Evolutionary conservation across 1,140 invertebrate genomes (phyloP).

Genomic region (Ctenoplectra terminalis): DNA sequence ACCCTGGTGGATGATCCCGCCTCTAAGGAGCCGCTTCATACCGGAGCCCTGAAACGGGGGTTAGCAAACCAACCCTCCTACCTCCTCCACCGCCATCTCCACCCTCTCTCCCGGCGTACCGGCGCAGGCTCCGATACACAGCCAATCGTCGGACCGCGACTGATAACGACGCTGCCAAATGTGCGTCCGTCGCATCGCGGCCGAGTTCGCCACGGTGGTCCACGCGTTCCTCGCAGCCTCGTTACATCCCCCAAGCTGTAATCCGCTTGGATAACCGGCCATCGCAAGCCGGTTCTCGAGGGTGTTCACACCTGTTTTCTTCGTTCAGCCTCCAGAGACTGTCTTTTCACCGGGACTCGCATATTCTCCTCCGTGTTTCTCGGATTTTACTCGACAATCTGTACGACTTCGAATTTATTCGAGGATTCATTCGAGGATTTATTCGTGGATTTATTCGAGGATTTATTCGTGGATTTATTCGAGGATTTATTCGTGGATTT

Average conservation of each 20-base stretch:
- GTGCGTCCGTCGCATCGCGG: conserved; percentile 77
- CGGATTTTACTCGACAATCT: too few species aligned
- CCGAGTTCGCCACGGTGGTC: conserved; percentile 73
- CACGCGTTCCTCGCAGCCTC: conserved; percentile 70
- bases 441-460: too few species aligned
- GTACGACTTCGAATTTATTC: too few species aligned
- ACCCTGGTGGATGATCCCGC: conserved; percentile 81
- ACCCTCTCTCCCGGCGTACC: conserved; percentile 70
- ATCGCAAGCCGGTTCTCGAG: too few species aligned
- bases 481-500: too few species aligned
- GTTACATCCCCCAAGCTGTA: conserved; percentile 49
- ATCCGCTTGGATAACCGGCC: conserved; percentile 41
- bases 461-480: too few species aligned
- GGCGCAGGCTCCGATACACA: conserved; percentile 83
- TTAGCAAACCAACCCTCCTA: conserved; percentile 47
- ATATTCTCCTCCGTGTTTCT: too few species aligned
- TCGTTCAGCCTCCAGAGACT: too few species aligned
- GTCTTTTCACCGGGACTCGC: too few species aligned
- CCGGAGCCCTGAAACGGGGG: conserved; percentile 42
- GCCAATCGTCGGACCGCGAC: conserved; percentile 82
- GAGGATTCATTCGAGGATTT: too few species aligned
- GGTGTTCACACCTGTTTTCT: too few species aligned
- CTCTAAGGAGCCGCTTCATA: conserved; percentile 76
- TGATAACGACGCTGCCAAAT: conserved; percentile 82
- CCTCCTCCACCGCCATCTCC: conserved; percentile 46